Evolutionary conservation across 2,888 invertebrate species (phyloP).

Genomic region (Saturnia pavonia): DNA sequence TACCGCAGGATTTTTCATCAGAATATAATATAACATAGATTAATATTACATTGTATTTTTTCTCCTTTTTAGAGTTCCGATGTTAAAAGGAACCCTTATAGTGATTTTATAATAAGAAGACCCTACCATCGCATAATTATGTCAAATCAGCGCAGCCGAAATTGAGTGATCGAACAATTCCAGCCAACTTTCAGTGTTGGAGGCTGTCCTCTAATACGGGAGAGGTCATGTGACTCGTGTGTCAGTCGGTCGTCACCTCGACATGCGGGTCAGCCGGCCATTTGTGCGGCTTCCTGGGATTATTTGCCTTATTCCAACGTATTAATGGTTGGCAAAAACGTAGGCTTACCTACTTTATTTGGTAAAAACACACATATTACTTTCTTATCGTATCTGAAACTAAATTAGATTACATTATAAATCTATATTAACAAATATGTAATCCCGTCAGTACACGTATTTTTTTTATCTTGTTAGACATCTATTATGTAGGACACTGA

Average conservation of each 20-base stretch:
- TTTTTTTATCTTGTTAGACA: no score
- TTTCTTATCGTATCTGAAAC: not conserved
- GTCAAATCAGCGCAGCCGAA: not conserved
- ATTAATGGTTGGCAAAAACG: not conserved
- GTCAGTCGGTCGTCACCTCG: conserved; percentile 15
- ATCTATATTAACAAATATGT: no score
- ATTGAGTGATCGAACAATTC: not conserved
- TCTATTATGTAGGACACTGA: no score
- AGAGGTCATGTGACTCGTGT: conserved; percentile 9
- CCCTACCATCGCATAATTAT: no score
- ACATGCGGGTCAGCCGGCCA: conserved; percentile 17
- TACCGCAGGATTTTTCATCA: not conserved
- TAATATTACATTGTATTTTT: not conserved
- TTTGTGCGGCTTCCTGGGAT: conserved; percentile 20
- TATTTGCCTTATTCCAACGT: not conserved
- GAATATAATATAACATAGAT: not conserved
- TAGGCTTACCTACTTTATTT: not conserved
- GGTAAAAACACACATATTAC: not conserved
- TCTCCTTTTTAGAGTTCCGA: no score
- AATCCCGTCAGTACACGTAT: no score
- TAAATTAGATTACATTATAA: no score
- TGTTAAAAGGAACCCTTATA: no score
- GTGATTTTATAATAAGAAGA: not conserved
- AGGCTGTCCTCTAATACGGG: conserved; percentile 2
- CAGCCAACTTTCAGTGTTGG: not conserved